Evolutionary conservation across 2,797 vertebrate species (phyloP).

Genomic region (Sparus aurata): DNA sequence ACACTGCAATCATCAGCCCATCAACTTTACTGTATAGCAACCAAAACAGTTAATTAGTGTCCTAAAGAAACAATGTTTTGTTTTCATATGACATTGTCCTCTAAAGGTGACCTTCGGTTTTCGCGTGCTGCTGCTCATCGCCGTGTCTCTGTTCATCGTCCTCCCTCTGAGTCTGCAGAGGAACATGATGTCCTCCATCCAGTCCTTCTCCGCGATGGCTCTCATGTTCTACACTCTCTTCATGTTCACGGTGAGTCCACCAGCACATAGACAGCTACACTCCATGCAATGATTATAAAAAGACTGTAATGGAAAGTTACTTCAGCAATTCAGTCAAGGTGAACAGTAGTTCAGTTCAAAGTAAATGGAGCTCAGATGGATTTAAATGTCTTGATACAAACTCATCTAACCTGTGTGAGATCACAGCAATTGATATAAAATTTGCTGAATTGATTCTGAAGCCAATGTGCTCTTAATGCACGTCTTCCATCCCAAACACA

Average conservation of each 20-base stretch:
- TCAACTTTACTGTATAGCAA: background rate
- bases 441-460: background rate
- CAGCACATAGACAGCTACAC: background rate
- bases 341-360: background rate
- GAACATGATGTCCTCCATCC: conserved; percentile 98
- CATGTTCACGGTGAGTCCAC: conserved; percentile 95
- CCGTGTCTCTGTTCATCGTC: conserved; percentile 93
- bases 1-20: background rate
- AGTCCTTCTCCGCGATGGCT: conserved; percentile 99
- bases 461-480: background rate
- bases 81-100: background rate
- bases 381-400: too few relatives aligned
- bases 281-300: background rate
- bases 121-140: conserved; percentile 90
- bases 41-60: background rate
- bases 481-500: background rate
- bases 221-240: conserved; percentile 97
- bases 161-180: conserved; percentile 97
- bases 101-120: conserved; percentile 90
- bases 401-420: too few relatives aligned
- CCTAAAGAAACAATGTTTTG: background rate
- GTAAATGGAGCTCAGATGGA: too few relatives aligned
- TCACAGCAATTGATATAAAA: background rate
- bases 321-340: background rate
- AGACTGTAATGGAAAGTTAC: conserved; percentile 6